These are phyloP conservation scores for Ispidina picta DNA, from an alignment of 2,797 vertebrate genomes.

Conservation along the genomic window DNA sequence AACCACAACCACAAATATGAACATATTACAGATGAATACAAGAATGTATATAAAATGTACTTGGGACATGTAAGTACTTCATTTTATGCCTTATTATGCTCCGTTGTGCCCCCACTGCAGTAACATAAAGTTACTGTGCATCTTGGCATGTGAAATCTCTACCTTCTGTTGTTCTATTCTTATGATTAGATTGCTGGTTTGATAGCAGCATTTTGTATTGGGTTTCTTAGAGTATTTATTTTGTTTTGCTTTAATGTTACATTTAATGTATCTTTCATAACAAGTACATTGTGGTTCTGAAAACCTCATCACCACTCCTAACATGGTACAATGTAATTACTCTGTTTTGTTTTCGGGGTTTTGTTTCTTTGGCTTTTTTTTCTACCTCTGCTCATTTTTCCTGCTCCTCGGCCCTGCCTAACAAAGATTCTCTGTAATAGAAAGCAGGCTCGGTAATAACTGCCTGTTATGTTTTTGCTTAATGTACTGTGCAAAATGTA, in stretches of 20 bases:
- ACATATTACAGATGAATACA: not conserved
- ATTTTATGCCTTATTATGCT: not conserved
- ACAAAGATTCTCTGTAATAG: constrained; percentile 29
- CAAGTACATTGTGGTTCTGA: not conserved
- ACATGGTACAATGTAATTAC: not conserved
- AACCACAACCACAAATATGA: not conserved
- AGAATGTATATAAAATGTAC: not conserved
- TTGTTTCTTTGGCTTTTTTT: not conserved
- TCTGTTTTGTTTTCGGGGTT: not conserved
- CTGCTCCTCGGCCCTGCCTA: constrained; percentile 15
- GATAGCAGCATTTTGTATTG: not conserved
- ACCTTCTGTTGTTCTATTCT: not conserved
- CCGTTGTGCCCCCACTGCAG: not conserved
- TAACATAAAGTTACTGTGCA: not conserved
- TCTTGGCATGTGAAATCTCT: not conserved
- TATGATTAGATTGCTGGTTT: not conserved
- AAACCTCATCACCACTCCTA: not conserved
- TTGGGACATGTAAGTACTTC: not conserved
- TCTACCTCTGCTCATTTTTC: not conserved
- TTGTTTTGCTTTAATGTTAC: not conserved
- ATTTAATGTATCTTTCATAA: not conserved
- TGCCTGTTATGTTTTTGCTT: constrained; percentile 44
- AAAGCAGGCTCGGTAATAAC: constrained; percentile 10
- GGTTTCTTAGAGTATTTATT: not conserved
- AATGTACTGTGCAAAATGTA: constrained; percentile 59